phyloP scores from a whole-genome alignment of 2,888 invertebrate species.

The Brenthis daphne region DNA sequence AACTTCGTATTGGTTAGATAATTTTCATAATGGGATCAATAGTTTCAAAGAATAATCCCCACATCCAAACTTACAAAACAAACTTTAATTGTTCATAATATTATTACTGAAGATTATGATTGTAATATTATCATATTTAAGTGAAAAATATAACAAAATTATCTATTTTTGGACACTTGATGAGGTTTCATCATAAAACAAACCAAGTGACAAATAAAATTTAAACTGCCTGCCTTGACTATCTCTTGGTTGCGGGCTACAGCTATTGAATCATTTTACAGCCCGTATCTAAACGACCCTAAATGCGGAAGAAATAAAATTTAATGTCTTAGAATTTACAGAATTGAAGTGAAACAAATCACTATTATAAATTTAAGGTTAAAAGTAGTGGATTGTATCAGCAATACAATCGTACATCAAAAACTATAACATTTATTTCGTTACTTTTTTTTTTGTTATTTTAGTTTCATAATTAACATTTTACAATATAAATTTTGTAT shows the following conservation, averaged over 20 bases:
- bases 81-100: no score
- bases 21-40: no score
- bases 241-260: constrained; percentile 1
- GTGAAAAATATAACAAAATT: not conserved
- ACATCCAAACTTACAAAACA: no score
- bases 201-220: constrained; percentile 6
- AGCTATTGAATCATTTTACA: constrained; percentile 17
- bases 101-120: no score
- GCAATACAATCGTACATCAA: no score
- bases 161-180: not conserved
- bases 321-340: constrained; percentile 15
- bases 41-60: no score
- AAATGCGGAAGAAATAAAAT: constrained; percentile 19
- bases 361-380: not conserved
- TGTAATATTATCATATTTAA: not conserved
- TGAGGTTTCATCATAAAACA: not conserved
- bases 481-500: no score
- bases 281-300: constrained; percentile 16
- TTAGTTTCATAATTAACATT: no score
- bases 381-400: no score
- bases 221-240: not conserved
- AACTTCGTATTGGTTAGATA: no score
- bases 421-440: no score
- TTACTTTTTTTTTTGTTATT: no score
- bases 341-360: constrained; percentile 9